A percentile compares a stretch with the other conserved stretches of the same genome.
These are phyloP conservation scores for Larimichthys polyactis DNA, from an alignment of 2,113 vertebrate genomes.

Conservation along the genomic window DNA sequence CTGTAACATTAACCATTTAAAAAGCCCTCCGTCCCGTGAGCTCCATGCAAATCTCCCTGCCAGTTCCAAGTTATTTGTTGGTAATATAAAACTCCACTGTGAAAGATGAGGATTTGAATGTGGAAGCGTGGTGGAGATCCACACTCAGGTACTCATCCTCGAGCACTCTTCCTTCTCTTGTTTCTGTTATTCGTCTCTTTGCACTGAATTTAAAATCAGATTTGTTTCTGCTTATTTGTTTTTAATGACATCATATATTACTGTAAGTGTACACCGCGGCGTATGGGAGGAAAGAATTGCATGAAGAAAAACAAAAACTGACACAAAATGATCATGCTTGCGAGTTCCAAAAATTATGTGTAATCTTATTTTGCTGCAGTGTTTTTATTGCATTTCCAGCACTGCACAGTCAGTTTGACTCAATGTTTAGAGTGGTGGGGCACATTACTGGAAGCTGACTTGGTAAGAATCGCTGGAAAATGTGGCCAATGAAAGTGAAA, in stretches of 20 bases:
- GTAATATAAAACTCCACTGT: slow-evolving; percentile 56
- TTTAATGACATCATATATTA: slow-evolving; percentile 44
- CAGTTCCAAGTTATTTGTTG: slow-evolving; percentile 38
- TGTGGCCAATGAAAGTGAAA: slow-evolving; percentile 43
- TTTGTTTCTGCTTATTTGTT: slow-evolving; percentile 30
- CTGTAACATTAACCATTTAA: slow-evolving; percentile 68
- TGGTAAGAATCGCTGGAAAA: slow-evolving; percentile 45
- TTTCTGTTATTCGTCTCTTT: slow-evolving; percentile 23
- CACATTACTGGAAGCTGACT: slow-evolving; percentile 58
- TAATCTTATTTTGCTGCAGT: neutral
- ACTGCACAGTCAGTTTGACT: slow-evolving; percentile 34
- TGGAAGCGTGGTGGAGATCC: slow-evolving; percentile 2
- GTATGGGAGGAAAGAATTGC: neutral
- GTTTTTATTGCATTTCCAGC: slow-evolving; percentile 48
- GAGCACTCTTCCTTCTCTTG: neutral
- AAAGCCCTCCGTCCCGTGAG: slow-evolving; percentile 62
- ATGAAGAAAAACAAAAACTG: neutral
- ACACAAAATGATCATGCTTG: neutral
- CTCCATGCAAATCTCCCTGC: slow-evolving; percentile 68
- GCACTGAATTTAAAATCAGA: slow-evolving; percentile 2
- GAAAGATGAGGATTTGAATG: slow-evolving; percentile 35
- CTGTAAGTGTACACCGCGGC: neutral
- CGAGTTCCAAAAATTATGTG: slow-evolving; percentile 7
- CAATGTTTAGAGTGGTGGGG: slow-evolving; percentile 40
- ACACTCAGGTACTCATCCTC: neutral